Evolutionary conservation across 2,888 invertebrate species (phyloP).

Genomic region (Drosophila demipolita): DNA sequence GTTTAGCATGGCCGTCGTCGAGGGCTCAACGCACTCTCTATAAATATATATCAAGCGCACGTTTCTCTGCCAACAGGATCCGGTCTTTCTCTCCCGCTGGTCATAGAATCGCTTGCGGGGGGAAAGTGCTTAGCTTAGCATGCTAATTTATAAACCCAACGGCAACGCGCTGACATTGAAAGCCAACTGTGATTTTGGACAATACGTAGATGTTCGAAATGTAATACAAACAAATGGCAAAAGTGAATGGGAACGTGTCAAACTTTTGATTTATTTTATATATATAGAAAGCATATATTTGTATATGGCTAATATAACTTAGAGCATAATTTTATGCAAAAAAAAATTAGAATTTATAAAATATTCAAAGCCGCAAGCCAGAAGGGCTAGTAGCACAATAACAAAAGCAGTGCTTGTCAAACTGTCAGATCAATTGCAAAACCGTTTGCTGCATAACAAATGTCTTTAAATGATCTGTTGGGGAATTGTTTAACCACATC

Average conservation of each 20-base stretch:
- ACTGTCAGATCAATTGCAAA: conserved; percentile 12
- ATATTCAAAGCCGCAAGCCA: neutral
- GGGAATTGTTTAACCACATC: conserved; percentile 19
- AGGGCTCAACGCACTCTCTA: conserved; percentile 56
- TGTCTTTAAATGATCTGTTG: conserved; percentile 39
- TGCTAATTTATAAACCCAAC: conserved; percentile 73
- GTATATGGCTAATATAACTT: neutral
- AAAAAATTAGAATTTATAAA: neutral
- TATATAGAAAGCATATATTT: neutral
- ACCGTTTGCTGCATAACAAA: conserved; percentile 20
- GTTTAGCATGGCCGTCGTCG: conserved; percentile 36
- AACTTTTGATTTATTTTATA: neutral
- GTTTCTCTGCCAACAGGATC: conserved; percentile 70
- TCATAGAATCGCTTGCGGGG: neutral
- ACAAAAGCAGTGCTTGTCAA: conserved; percentile 23
- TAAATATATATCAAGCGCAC: conserved; percentile 68
- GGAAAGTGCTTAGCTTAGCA: conserved; percentile 8
- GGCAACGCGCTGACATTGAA: conserved; percentile 53
- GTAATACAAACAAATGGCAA: conserved; percentile 18
- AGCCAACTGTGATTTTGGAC: conserved; percentile 59
- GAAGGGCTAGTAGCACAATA: neutral
- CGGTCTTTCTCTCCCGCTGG: conserved; percentile 24
- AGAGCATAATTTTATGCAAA: neutral
- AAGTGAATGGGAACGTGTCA: conserved; percentile 24
- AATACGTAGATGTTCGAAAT: conserved; percentile 36